Evolutionary conservation across 2,888 invertebrate species (phyloP), one percentile per base, ranked within the genome.

Genomic region (Eupelmus urozonus): DNA sequence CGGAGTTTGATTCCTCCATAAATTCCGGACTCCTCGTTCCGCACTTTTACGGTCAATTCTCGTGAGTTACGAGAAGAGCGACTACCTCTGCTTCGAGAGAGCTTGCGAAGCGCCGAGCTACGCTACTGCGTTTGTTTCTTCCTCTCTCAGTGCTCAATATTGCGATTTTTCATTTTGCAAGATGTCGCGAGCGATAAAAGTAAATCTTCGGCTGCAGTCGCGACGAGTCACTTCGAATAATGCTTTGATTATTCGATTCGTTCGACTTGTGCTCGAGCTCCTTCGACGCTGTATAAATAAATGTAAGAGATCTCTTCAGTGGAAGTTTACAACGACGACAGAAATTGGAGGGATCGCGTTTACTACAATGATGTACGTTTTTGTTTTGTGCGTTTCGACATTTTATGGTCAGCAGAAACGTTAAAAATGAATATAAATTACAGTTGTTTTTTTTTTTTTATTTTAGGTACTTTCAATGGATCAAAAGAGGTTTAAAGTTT

Each of bases 1-100:
- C n/a, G 78, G 81, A 84, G 83, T 84, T 86, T 85, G 84, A 86
- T 85, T 85, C 82, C 70, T 81, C 82, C 82, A 83, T 85, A 85
- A 86, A 85, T 85, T 83, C 82, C n/a, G 80, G 73, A 51, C 70
- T 80, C 81, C 83, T 82, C 81, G 82, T 85, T 85, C 81, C 82
- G 78, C 79, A 83, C 82, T 84, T 85, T 85, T 85, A 85, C 82
- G 83, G 83, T 80, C 80, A 79, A 73, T 77, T 78, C 80, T 80
- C 73, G 66, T 79, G 78, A 82, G 82, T 82, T 82, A 83, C 83
- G 82, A 81, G 74, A 78, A 53, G n/a, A n/a, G n/a, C n/a, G n/a
- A n/a, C n/a, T n/a, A n/a, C n/a, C n/a, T n/a, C 49, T 34, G 69
- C 20, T 59, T 74, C 57, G n/a, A 42, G 42, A 23, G 53, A 59